Evolutionary conservation across 2,888 invertebrate genomes (phyloP).

Genomic region (Lobophora halterata): DNA sequence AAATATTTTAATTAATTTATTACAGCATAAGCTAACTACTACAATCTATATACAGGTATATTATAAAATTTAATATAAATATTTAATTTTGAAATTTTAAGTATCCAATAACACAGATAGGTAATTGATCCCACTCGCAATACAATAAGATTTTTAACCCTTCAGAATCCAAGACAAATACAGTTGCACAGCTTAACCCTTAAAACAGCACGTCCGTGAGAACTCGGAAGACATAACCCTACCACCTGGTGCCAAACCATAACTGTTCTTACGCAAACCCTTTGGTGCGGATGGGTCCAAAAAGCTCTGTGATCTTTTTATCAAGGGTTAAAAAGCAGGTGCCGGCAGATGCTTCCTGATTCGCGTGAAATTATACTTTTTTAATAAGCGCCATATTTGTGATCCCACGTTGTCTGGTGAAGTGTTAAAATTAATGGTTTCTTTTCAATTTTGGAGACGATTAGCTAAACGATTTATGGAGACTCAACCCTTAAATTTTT

Average conservation of each 20-base stretch:
- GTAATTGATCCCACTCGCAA: constrained; percentile 16
- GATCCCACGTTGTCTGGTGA: constrained; percentile 65
- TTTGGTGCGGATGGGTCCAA: constrained; percentile 61
- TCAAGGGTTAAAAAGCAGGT: constrained; percentile 72
- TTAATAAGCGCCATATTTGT: constrained; percentile 41
- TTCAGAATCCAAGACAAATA: constrained; percentile 23
- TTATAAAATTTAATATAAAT: no score
- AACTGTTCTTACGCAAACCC: constrained; percentile 68
- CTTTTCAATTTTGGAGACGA: constrained; percentile 44
- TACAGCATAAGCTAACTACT: no score
- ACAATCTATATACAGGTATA: no score
- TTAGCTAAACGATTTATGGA: constrained; percentile 34
- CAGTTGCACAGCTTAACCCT: constrained; percentile 22
- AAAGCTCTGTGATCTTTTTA: constrained; percentile 45
- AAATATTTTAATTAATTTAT: no score
- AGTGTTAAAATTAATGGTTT: constrained; percentile 71
- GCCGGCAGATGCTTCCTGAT: constrained; percentile 73
- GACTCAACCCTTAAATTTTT: constrained; percentile 11
- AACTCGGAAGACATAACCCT: constrained; percentile 56
- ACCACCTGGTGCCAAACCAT: constrained; percentile 65
- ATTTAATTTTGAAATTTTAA: no score
- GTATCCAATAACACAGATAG: constrained; percentile 1
- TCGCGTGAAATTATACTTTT: constrained; percentile 74
- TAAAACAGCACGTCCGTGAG: constrained; percentile 53
- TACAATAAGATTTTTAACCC: constrained; percentile 18